These are phyloP conservation scores for Deilephila porcellus DNA, from an alignment of 2,888 invertebrate species.

Conservation along the genomic window DNA sequence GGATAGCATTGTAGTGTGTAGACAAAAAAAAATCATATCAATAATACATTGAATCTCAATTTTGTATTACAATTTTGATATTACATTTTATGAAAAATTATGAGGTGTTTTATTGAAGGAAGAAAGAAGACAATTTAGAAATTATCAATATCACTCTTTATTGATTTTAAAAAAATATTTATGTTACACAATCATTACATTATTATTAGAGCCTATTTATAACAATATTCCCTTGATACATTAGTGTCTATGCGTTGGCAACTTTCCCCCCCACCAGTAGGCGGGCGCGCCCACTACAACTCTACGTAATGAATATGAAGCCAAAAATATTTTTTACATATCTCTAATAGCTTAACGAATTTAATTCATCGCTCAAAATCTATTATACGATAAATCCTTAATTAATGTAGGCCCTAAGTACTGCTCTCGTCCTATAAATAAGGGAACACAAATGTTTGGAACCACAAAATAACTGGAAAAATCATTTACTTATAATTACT, in stretches of 20 bases:
- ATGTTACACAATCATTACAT: constrained; percentile 81
- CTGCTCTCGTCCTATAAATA: constrained; percentile 62
- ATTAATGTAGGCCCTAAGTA: constrained; percentile 76
- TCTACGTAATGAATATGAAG: constrained; percentile 68
- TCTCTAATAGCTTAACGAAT: constrained; percentile 66
- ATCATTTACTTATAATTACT: constrained; percentile 46
- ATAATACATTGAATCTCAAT: constrained; percentile 19
- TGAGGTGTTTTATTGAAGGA: background rate
- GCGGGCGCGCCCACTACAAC: constrained; percentile 48
- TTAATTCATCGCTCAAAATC: constrained; percentile 60
- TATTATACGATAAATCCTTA: constrained; percentile 60
- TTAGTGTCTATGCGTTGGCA: constrained; percentile 59
- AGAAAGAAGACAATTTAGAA: constrained; percentile 21
- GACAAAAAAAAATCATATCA: background rate
- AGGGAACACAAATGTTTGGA: constrained; percentile 58
- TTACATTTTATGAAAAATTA: constrained; percentile 11
- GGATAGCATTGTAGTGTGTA: background rate
- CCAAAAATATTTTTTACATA: constrained; percentile 73
- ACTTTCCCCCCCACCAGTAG: constrained; percentile 41
- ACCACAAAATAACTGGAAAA: constrained; percentile 56
- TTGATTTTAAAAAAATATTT: constrained; percentile 84
- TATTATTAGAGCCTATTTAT: constrained; percentile 76
- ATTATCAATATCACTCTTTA: constrained; percentile 82
- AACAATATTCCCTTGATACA: constrained; percentile 47
- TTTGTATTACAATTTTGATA: constrained; percentile 20